Evolutionary conservation across 1,140 invertebrate genomes (phyloP).

Genomic region (Leptinotarsa lineolata): DNA sequence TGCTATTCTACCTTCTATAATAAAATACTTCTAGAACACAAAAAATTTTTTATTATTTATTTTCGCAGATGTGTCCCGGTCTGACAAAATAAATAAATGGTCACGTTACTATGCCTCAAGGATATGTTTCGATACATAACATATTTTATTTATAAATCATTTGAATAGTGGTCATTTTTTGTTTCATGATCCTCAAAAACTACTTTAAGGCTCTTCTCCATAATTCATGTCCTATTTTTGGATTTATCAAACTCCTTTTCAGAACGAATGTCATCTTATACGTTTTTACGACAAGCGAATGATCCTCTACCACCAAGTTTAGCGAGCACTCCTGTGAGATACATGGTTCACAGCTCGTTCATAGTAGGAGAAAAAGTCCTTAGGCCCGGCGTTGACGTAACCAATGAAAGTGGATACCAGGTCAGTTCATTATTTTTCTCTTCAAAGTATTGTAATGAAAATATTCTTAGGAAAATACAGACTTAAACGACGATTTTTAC

Average conservation of each 20-base stretch:
- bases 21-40: too few species aligned
- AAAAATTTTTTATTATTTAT: too few species aligned
- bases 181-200: background rate
- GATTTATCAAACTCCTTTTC: slow-evolving; percentile 48
- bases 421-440: slow-evolving; percentile 43
- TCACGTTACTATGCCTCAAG: too few species aligned
- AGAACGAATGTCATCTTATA: slow-evolving; percentile 77
- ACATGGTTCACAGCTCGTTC: slow-evolving; percentile 72
- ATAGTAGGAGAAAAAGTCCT: slow-evolving; percentile 71
- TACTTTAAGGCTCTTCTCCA: too few species aligned
- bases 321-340: slow-evolving; percentile 63
- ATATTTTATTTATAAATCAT: too few species aligned
- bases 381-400: slow-evolving; percentile 60
- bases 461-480: background rate
- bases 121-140: too few species aligned
- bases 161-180: background rate
- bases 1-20: too few species aligned
- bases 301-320: slow-evolving; percentile 58
- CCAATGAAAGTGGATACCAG: slow-evolving; percentile 74
- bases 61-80: too few species aligned
- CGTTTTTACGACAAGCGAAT: slow-evolving; percentile 66
- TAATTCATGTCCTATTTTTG: too few species aligned
- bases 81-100: too few species aligned
- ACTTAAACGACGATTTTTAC: too few species aligned
- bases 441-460: background rate